These are phyloP conservation scores for Mercenaria mercenaria DNA, from an alignment of 1,140 invertebrate species.

Conservation along the genomic window DNA sequence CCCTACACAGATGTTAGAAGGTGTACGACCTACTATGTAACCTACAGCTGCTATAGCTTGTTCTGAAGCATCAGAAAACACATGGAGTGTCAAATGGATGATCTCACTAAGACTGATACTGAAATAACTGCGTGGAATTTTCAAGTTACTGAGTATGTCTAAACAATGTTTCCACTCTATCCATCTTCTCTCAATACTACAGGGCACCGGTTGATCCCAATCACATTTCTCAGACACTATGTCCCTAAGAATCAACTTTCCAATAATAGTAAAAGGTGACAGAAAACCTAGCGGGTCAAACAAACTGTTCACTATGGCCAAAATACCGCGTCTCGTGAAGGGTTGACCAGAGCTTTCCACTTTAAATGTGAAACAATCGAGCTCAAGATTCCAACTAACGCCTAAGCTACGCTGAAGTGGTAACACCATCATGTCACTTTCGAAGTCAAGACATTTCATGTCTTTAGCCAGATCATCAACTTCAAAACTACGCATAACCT, in stretches of 20 bases:
- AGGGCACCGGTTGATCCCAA: not conserved
- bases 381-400: slow-evolving; percentile 57
- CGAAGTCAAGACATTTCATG: no score
- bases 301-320: slow-evolving; percentile 59
- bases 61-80: slow-evolving; percentile 29
- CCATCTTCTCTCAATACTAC: slow-evolving; percentile 59
- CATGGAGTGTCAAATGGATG: slow-evolving; percentile 72
- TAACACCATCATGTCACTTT: no score
- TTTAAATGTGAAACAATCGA: slow-evolving; percentile 61
- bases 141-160: not conserved
- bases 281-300: slow-evolving; percentile 65
- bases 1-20: not conserved
- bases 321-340: slow-evolving; percentile 46
- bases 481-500: slow-evolving; percentile 51
- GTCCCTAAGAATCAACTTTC: slow-evolving; percentile 48
- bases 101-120: slow-evolving; percentile 79
- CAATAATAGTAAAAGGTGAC: slow-evolving; percentile 49
- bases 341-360: slow-evolving; percentile 47
- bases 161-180: slow-evolving; percentile 51
- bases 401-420: slow-evolving; percentile 72
- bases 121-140: slow-evolving; percentile 44
- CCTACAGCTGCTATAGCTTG: slow-evolving; percentile 5
- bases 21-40: not conserved
- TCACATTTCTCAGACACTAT: not conserved
- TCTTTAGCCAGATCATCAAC: slow-evolving; percentile 42